These are phyloP conservation scores for Litoditis marina DNA, from an alignment of 2,888 invertebrate genomes.

Conservation along the genomic window DNA sequence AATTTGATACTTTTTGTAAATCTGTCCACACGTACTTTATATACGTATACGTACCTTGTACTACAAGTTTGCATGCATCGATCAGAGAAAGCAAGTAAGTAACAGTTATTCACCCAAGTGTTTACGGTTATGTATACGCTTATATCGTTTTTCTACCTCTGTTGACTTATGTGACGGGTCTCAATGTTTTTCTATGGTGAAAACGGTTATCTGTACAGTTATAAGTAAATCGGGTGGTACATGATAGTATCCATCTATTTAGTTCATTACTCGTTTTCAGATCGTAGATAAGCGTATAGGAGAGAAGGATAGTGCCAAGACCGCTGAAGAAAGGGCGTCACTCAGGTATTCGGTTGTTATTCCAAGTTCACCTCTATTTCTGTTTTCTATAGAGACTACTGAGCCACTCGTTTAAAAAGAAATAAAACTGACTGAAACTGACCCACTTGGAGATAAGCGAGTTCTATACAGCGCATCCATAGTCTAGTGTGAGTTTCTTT, in stretches of 20 bases:
- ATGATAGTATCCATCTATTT: not conserved
- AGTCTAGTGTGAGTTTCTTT: not conserved
- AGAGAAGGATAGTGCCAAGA: slow-evolving; percentile 72
- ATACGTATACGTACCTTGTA: no score
- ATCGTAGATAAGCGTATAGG: slow-evolving; percentile 86
- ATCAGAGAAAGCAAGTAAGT: no score
- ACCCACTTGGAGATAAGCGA: not conserved
- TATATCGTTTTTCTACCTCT: no score
- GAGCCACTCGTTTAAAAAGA: not conserved
- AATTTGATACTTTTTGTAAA: no score
- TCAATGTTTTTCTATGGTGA: no score
- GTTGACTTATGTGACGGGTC: no score
- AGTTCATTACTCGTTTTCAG: slow-evolving; percentile 8
- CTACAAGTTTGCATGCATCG: no score
- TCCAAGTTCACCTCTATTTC: no score
- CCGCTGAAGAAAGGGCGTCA: slow-evolving; percentile 77
- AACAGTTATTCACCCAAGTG: no score
- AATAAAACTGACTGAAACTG: not conserved
- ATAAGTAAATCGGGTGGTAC: not conserved
- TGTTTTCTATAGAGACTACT: no score
- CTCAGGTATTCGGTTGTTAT: slow-evolving; percentile 71
- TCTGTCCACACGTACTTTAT: no score
- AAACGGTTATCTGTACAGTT: not conserved
- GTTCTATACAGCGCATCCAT: not conserved
- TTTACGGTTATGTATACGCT: no score